Base-by-base conservation (phyloP, 53 echinoderm and acorn worm species). In the Astropecten irregularis region DNA sequence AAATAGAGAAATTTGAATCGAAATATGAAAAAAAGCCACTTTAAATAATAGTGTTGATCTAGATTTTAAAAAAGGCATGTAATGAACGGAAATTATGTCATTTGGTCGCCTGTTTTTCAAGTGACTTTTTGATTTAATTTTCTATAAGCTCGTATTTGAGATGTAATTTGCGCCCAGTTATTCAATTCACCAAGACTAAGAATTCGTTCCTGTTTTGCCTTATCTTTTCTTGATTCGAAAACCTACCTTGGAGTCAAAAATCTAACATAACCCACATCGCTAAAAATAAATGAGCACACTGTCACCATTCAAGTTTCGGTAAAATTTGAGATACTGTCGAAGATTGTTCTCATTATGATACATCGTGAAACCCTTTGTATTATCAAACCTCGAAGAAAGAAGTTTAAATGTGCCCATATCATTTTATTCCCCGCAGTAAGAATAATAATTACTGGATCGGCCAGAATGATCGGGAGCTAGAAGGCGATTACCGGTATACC, bases 371-470 rank as follows among this genome's bases (percentile, higher is more conserved):
- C n/a, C n/a, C n/a, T n/a, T n/a, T n/a, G n/a, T n/a, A n/a, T n/a
- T n/a, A n/a, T n/a, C n/a, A n/a, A n/a, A n/a, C n/a, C n/a, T n/a
- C n/a, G n/a, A n/a, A n/a, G n/a, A n/a, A n/a, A n/a, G n/a, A n/a
- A n/a, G n/a, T n/a, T n/a, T n/a, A n/a, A n/a, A n/a, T n/a, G n/a
- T n/a, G n/a, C n/a, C n/a, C n/a, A n/a, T n/a, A n/a, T n/a, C n/a
- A n/a, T n/a, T n/a, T n/a, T n/a, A n/a, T n/a, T n/a, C n/a, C n/a
- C n/a, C n/a, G n/a, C n/a, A n/a, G n/a, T n/a, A n/a, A n/a, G n/a
- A n/a, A n/a, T n/a, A n/a, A n/a, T n/a, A n/a, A n/a, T n/a, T 83
- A 83, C 44, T 83, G 83, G 83, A 36, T 83, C 25, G 83, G 52
- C 19, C 83, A 83, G 38, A 83, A 83, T 14, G 83, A 83, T 33